Percentiles rank a stretch among this genome's conserved stretches.
These are phyloP conservation scores for Ostrea edulis DNA, from an alignment of 1,140 invertebrate species.

Conservation along the genomic window DNA sequence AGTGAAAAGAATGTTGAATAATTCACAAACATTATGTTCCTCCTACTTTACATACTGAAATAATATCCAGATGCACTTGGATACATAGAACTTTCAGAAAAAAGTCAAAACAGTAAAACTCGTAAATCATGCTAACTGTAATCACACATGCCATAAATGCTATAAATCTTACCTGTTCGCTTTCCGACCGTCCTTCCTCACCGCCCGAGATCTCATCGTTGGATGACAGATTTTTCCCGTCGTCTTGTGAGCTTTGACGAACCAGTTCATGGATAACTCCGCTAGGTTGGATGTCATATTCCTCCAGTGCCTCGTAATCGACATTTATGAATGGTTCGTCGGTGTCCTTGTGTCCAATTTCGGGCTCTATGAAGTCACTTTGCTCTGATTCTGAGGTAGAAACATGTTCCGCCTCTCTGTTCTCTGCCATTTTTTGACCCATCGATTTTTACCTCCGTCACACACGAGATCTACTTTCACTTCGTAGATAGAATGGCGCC, in stretches of 20 bases:
- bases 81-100: no score
- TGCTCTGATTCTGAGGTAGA: constrained; percentile 65
- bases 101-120: no score
- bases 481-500: background rate
- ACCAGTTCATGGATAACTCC: constrained; percentile 69
- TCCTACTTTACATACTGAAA: no score
- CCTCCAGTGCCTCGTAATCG: constrained; percentile 54
- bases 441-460: constrained; percentile 25
- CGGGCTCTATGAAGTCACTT: constrained; percentile 66
- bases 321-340: constrained; percentile 56
- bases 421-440: constrained; percentile 62
- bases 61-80: no score
- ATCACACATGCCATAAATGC: no score
- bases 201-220: constrained; percentile 64
- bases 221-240: constrained; percentile 45
- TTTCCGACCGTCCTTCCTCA: constrained; percentile 49
- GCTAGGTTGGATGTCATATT: constrained; percentile 55
- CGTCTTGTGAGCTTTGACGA: constrained; percentile 61
- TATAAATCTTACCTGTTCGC: background rate
- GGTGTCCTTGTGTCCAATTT: constrained; percentile 62
- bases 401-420: constrained; percentile 69
- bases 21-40: no score
- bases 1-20: no score
- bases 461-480: constrained; percentile 14
- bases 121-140: no score